A percentile compares a stretch with the other conserved stretches of the same genome.
Evolutionary conservation across 2,797 vertebrate species (phyloP).

Genomic region (Morus bassanus): DNA sequence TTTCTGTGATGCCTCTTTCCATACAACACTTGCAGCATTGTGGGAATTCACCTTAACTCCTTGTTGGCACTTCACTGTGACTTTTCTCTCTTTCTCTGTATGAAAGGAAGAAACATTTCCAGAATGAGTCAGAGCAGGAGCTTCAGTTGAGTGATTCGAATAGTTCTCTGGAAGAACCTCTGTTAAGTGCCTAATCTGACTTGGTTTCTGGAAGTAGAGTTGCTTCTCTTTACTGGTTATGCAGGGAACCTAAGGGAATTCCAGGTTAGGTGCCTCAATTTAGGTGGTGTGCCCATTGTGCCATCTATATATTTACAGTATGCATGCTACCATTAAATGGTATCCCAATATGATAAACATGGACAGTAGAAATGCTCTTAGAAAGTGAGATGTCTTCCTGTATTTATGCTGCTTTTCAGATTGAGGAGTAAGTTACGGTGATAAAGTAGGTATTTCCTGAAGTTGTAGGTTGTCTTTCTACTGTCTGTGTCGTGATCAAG

Average conservation of each 20-base stretch:
- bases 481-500: neutral
- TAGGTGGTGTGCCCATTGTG: neutral
- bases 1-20: neutral
- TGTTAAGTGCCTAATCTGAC: neutral
- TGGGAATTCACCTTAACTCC: neutral
- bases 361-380: neutral
- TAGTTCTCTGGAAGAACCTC: neutral
- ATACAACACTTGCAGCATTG: neutral
- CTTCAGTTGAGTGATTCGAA: neutral
- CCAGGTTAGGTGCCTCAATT: neutral
- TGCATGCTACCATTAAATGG: neutral
- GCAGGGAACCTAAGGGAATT: neutral
- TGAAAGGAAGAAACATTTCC: neutral
- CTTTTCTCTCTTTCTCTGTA: neutral
- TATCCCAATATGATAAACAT: neutral
- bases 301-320: neutral
- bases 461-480: neutral
- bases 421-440: neutral
- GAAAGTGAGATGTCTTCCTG: neutral
- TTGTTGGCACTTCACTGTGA: neutral
- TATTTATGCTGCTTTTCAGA: neutral
- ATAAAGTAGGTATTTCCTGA: neutral
- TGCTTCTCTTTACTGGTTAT: neutral
- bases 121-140: neutral
- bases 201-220: neutral